phyloP scores from a whole-genome alignment of 2,888 invertebrate genomes.

The Conus canariensis region DNA sequence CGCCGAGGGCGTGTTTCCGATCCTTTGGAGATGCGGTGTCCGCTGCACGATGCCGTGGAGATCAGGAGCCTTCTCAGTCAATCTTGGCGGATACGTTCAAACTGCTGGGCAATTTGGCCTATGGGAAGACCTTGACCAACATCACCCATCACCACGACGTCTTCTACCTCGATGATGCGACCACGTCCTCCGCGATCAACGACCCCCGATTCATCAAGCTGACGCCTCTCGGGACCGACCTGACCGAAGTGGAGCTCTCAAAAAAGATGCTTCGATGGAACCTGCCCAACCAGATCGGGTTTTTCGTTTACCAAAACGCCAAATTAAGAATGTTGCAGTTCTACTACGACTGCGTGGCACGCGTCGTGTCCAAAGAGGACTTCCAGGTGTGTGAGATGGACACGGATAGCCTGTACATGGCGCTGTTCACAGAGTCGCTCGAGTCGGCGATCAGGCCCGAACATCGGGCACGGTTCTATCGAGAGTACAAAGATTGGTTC shows the following conservation, averaged over 20 bases:
- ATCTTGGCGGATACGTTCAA: conserved; percentile 18
- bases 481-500: neutral
- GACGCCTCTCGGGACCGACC: neutral
- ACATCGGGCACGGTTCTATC: neutral
- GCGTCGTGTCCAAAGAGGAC: neutral
- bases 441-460: neutral
- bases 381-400: neutral
- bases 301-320: conserved; percentile 48
- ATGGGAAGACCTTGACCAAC: conserved; percentile 56
- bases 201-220: neutral
- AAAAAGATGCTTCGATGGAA: neutral
- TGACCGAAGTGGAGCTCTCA: conserved; percentile 27
- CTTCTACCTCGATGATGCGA: conserved; percentile 48
- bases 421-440: neutral
- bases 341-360: neutral
- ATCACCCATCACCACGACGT: conserved; percentile 47
- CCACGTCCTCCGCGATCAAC: conserved; percentile 29
- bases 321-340: conserved; percentile 39
- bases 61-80: too few species aligned
- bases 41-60: neutral
- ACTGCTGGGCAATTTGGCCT: conserved; percentile 48
- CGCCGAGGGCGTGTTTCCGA: neutral
- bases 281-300: conserved; percentile 43
- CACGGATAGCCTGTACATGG: neutral
- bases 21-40: neutral